Base-by-base conservation (phyloP, 2,888 invertebrate species). In the Tricholauxania praeusta region DNA sequence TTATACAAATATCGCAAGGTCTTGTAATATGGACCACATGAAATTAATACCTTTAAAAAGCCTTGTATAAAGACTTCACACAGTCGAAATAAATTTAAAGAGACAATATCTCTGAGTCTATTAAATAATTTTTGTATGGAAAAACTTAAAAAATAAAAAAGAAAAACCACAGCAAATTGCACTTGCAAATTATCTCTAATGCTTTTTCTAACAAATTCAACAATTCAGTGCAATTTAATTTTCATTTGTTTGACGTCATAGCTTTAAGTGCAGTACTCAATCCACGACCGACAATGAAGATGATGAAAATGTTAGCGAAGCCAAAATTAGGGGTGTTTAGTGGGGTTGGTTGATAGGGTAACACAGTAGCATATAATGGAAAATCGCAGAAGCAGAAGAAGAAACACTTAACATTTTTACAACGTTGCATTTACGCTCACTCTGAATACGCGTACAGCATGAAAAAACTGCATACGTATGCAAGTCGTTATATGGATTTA, bases 181-280 rank as follows among this genome's bases (percentile, higher is more conserved):
- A 10, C 39, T 39, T 39, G 10, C 39, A 39, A 39, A 39, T 39
- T 39, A 39, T 10, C 39, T 10, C 10, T 39, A 39, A 39, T 39
- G 39, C 6, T 4, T 39, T 39, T 39, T 5, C 39, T 7, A 39
- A 39, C 39, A 39, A 39, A 8, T 39, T 39, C 39, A 39, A 39
- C 39, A 39, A 39, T 39, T 39, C 39, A 39, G 28, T 57, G 22
- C 57, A 7, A 57, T 59, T 48, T 52, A 59, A 57, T 71, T n/a
- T n/a, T 71, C 49, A 65, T 39, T 63, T 28, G 55, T 57, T 72
- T 68, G 72, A 62, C 55, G 72, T 68, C 53, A 68, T 55, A 1
- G 47, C 48, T 64, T 51, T 64, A 17, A 49, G 48, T 64, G 64
- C 64, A 64, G 51, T 51, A 48, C 63, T 19, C 22, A 15, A 28